Evolutionary conservation across 92 coral and sea anemone genomes (phyloP).

Genomic region (Umimayanthus kanabou): DNA sequence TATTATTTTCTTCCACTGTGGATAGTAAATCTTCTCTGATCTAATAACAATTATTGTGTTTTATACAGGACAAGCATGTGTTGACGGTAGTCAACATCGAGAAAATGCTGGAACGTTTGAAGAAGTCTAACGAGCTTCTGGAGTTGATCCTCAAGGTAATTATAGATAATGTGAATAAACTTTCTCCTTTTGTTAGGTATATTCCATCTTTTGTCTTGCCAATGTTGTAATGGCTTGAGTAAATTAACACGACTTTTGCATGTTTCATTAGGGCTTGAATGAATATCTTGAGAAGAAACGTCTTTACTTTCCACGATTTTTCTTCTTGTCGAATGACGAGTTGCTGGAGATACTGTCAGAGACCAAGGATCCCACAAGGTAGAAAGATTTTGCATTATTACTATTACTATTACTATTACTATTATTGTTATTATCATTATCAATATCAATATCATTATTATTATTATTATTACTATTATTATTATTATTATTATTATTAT

Average conservation of each 20-base stretch:
- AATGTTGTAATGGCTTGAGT: not conserved
- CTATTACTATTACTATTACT: too few species aligned
- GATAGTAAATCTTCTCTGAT: too few species aligned
- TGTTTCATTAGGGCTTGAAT: conserved; percentile 77
- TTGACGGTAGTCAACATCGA: conserved; percentile 92
- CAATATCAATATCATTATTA: too few species aligned
- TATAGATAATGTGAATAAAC: not conserved
- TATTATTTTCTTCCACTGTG: too few species aligned
- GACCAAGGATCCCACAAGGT: conserved; percentile 98
- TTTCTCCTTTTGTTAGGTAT: not conserved
- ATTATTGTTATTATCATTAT: not conserved
- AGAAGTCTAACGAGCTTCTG: conserved; percentile 95
- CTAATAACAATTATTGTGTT: not conserved
- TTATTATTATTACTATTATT: not conserved
- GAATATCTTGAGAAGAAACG: conserved; percentile 98
- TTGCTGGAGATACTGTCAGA: conserved; percentile 94
- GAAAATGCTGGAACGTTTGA: conserved; percentile 91
- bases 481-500: too few species aligned
- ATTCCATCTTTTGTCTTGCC: not conserved
- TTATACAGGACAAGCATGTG: conserved; percentile 85
- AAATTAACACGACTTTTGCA: not conserved
- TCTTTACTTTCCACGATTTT: conserved; percentile 94
- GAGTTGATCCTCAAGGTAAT: conserved; percentile 96
- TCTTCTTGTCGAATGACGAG: conserved; percentile 97
- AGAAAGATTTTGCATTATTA: not conserved